phyloP scores from a whole-genome alignment of 2,888 invertebrate genomes.

The Acrocyrtus sp. region DNA sequence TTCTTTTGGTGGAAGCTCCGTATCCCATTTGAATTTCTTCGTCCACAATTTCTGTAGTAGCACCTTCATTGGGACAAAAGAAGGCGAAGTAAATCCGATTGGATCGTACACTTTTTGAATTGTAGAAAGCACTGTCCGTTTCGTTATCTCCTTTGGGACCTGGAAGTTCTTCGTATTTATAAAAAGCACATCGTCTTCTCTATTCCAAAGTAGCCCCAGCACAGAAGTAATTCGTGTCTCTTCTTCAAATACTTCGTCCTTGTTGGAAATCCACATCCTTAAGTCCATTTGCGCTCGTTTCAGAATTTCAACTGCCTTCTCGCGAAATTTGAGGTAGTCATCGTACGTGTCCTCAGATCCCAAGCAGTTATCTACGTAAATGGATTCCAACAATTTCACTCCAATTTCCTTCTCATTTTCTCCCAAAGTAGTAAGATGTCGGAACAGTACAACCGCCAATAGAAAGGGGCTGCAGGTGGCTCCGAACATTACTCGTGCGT shows the following conservation, averaged over 20 bases:
- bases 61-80: constrained; percentile 3
- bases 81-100: neutral
- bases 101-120: constrained; percentile 8
- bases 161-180: neutral
- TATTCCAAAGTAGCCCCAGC: constrained; percentile 12
- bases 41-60: constrained; percentile 6
- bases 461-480: constrained; percentile 14
- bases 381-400: neutral
- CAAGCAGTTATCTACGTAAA: constrained; percentile 31
- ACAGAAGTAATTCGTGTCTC: neutral
- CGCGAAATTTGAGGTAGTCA: constrained; percentile 7
- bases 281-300: constrained; percentile 23
- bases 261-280: constrained; percentile 11
- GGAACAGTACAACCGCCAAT: neutral
- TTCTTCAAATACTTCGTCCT: neutral
- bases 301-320: neutral
- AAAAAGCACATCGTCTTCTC: neutral
- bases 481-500: constrained; percentile 12
- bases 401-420: neutral
- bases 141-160: neutral
- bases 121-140: constrained; percentile 12
- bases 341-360: neutral
- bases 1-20: neutral
- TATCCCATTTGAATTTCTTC: constrained; percentile 16
- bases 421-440: neutral